phyloP scores from a whole-genome alignment of 2,888 invertebrate species.

The Pegoplata infirma region DNA sequence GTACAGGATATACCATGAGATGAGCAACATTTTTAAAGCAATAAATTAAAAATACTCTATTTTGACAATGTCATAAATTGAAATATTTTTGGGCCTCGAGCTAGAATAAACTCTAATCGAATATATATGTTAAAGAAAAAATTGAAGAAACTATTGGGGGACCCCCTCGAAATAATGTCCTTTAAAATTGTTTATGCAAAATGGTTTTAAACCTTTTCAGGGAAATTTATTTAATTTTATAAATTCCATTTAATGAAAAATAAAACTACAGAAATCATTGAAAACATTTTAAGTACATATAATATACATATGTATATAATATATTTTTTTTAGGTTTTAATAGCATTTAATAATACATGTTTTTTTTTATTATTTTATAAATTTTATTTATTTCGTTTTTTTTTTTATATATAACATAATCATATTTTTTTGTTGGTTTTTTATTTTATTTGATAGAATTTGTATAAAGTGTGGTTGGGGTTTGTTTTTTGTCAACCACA shows the following conservation, averaged over 20 bases:
- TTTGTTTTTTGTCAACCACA: conserved; percentile 48
- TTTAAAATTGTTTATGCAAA: too few relatives aligned
- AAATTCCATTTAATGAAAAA: background rate
- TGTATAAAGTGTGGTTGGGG: conserved; percentile 31
- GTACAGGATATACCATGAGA: too few relatives aligned
- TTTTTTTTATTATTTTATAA: conserved; percentile 59
- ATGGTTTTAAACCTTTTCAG: too few relatives aligned
- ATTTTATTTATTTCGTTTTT: conserved; percentile 61
- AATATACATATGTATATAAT: conserved; percentile 64
- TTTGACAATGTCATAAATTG: too few relatives aligned
- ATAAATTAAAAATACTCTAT: too few relatives aligned
- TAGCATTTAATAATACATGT: conserved; percentile 61
- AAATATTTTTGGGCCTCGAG: too few relatives aligned
- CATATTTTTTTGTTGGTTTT: conserved; percentile 45
- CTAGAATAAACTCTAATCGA: too few relatives aligned
- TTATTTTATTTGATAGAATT: conserved; percentile 46
- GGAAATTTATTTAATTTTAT: too few relatives aligned
- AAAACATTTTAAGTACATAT: conserved; percentile 63
- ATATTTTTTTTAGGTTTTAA: conserved; percentile 61
- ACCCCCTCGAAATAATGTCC: too few relatives aligned
- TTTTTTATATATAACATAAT: conserved; percentile 54
- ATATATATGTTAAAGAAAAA: too few relatives aligned
- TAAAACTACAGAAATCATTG: conserved; percentile 34
- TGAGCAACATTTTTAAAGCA: too few relatives aligned
- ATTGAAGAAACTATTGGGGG: too few relatives aligned